A percentile compares a stretch with the other conserved stretches of the same genome.
Conservation (phyloP, 2,888 invertebrate genomes). For the Meandrusa payeni region DNA sequence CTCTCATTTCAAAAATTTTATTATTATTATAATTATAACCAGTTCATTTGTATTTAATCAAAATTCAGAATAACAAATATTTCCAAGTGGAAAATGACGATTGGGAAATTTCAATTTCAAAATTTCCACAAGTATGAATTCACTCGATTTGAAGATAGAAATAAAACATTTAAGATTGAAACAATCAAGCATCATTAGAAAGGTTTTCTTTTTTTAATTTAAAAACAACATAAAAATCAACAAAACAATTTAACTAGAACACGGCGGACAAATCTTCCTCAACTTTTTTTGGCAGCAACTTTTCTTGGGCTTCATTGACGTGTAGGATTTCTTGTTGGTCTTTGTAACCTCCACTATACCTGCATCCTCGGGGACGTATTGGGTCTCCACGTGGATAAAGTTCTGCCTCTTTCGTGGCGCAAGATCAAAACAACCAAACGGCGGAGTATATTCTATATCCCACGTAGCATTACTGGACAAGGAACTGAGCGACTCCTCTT, state of each 20-base stretch:
- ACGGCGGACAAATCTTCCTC: slow-evolving; percentile 43
- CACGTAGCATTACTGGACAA: slow-evolving; percentile 82
- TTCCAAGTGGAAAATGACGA: too few relatives aligned
- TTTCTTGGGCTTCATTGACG: slow-evolving; percentile 42
- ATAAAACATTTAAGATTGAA: too few relatives aligned
- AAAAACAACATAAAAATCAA: neutral
- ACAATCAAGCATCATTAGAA: too few relatives aligned
- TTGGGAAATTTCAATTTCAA: too few relatives aligned
- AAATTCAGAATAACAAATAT: too few relatives aligned
- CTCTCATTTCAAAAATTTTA: too few relatives aligned
- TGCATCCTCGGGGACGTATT: slow-evolving; percentile 81
- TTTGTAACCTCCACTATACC: slow-evolving; percentile 51
- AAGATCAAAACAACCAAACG: slow-evolving; percentile 84
- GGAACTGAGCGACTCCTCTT: slow-evolving; percentile 64
- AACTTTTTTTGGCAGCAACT: slow-evolving; percentile 37
- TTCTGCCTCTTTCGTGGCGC: slow-evolving; percentile 69
- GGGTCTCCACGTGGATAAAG: slow-evolving; percentile 82
- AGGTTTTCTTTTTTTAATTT: too few relatives aligned
- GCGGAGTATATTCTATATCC: slow-evolving; percentile 87
- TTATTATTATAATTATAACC: too few relatives aligned
- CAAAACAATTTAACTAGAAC: slow-evolving; percentile 23
- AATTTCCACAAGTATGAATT: too few relatives aligned
- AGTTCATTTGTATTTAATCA: too few relatives aligned
- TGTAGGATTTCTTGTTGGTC: slow-evolving; percentile 46
- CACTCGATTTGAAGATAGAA: too few relatives aligned